A percentile compares a stretch with the other conserved stretches of the same genome.
Evolutionary conservation across 2,797 vertebrate species (phyloP).

Genomic region (Urophycis tenuis): DNA sequence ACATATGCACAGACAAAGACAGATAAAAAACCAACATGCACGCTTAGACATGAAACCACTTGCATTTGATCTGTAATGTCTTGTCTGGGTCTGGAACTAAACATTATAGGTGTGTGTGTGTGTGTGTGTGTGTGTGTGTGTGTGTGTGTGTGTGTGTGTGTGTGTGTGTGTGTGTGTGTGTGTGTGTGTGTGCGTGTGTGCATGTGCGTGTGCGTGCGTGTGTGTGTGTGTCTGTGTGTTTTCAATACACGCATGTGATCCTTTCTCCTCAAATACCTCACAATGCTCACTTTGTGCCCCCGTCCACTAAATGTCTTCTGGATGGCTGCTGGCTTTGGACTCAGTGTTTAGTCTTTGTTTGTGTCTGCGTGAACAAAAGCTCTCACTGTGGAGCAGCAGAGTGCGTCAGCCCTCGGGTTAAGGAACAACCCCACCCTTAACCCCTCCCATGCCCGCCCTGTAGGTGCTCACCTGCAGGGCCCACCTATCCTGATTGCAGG

Average conservation of each 20-base stretch:
- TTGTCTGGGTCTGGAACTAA: constrained; percentile 13
- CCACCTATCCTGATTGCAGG: constrained; percentile 53
- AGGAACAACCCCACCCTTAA: constrained; percentile 24
- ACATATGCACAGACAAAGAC: constrained; percentile 12
- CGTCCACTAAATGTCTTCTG: neutral
- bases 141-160: constrained; percentile 17
- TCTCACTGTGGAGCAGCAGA: constrained; percentile 45
- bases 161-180: constrained; percentile 11
- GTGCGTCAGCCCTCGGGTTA: constrained; percentile 57
- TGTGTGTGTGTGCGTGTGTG: constrained; percentile 3
- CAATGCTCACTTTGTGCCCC: neutral
- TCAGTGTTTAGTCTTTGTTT: constrained; percentile 8
- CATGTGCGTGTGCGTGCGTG: constrained; percentile 8
- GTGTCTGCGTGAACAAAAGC: constrained; percentile 56
- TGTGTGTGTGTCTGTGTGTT: constrained; percentile 16
- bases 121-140: neutral
- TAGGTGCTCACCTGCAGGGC: constrained; percentile 31
- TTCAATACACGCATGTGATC: neutral
- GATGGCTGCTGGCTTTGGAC: neutral
- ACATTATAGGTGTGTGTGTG: neutral
- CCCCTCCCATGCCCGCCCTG: constrained; percentile 39
- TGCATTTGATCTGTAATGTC: constrained; percentile 28
- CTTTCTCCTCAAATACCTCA: neutral
- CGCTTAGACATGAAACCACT: neutral
- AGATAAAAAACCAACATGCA: neutral